Conservation (phyloP, 1,140 invertebrate species). For the Oscheius sp. region DNA sequence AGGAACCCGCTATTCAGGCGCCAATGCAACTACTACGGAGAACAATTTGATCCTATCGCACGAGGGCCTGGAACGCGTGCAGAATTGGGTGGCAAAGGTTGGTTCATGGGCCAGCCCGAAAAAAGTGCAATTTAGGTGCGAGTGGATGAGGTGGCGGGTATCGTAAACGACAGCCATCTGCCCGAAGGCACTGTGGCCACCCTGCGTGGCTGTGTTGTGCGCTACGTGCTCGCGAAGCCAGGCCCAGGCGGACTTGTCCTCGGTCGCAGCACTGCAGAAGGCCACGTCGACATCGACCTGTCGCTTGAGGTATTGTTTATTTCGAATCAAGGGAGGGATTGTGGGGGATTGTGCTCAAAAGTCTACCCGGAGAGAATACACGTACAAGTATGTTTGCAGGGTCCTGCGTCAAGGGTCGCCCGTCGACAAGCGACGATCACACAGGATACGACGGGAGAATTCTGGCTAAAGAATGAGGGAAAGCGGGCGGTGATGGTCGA, state of each 20-base stretch:
- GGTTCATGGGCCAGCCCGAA: neutral
- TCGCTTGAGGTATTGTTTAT: slow-evolving; percentile 74
- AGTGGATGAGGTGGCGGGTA: neutral
- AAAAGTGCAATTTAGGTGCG: neutral
- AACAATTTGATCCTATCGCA: too few relatives aligned
- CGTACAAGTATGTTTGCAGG: neutral
- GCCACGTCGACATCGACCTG: slow-evolving; percentile 87
- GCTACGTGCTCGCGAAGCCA: neutral
- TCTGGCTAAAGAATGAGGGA: slow-evolving; percentile 89
- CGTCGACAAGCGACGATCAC: slow-evolving; percentile 69
- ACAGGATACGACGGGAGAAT: slow-evolving; percentile 85
- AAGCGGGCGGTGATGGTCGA: slow-evolving; percentile 90
- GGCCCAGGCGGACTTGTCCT: slow-evolving; percentile 33
- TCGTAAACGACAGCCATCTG: slow-evolving; percentile 8
- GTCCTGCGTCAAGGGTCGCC: neutral
- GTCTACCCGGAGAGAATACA: neutral
- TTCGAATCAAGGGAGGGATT: neutral
- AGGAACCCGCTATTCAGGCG: too few relatives aligned
- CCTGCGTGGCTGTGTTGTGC: neutral
- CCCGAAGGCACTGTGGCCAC: neutral
- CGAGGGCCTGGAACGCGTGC: too few relatives aligned
- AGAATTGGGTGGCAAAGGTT: neutral
- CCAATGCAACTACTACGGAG: too few relatives aligned
- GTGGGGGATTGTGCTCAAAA: neutral
- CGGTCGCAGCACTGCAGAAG: slow-evolving; percentile 82